A percentile compares a stretch with the other conserved stretches of the same genome.
Conservation (phyloP, 92 coral and sea anemone species). For the Bergia puertoricense region DNA sequence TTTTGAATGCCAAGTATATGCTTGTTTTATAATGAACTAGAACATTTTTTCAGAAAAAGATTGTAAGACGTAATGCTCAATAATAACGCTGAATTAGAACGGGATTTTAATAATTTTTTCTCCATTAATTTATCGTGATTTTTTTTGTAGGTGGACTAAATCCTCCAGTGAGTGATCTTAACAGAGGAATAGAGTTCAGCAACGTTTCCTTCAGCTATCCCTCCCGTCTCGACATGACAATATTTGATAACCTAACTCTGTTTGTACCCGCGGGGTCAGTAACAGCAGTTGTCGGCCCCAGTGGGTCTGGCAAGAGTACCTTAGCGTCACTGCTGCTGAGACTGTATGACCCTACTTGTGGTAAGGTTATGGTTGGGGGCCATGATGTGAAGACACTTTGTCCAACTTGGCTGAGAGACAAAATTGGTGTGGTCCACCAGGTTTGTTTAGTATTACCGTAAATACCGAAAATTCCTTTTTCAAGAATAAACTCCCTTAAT, state of each 20-base stretch:
- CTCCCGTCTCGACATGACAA: slow-evolving; percentile 77
- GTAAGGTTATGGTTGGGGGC: slow-evolving; percentile 79
- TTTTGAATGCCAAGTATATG: too few species aligned
- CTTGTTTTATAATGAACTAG: too few species aligned
- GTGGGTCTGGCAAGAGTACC: slow-evolving; percentile 98
- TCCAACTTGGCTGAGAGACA: slow-evolving; percentile 91
- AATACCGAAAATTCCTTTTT: too few species aligned
- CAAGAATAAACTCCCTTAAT: too few species aligned
- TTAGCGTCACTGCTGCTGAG: slow-evolving; percentile 85
- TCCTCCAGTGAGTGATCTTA: slow-evolving; percentile 66
- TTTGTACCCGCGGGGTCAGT: slow-evolving; percentile 82
- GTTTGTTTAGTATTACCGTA: slow-evolving; percentile 36
- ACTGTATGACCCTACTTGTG: slow-evolving; percentile 87
- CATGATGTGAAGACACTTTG: slow-evolving; percentile 80
- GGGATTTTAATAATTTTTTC: not conserved
- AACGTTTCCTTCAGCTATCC: slow-evolving; percentile 86
- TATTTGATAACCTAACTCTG: slow-evolving; percentile 75
- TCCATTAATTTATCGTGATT: not conserved
- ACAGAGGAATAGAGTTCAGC: slow-evolving; percentile 75
- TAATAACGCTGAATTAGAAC: not conserved
- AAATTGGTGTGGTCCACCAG: slow-evolving; percentile 94
- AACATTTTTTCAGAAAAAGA: too few species aligned
- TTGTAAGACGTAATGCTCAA: too few species aligned
- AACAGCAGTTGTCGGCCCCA: slow-evolving; percentile 97
- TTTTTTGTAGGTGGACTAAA: slow-evolving; percentile 66